Conservation (phyloP, 2,888 invertebrate species). For the Dastarcus helophoroides region DNA sequence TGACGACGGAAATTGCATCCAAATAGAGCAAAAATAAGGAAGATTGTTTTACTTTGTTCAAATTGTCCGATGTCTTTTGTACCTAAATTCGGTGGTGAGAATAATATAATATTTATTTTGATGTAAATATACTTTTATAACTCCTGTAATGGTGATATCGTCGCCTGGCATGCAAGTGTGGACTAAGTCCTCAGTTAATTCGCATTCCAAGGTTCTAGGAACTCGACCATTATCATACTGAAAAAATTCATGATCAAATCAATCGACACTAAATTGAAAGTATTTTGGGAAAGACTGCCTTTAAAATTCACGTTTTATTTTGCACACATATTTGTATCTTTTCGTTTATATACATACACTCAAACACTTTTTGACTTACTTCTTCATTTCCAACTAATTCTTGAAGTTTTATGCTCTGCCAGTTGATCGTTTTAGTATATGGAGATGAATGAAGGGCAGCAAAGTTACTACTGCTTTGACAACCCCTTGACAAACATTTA, state of each 20-base stretch:
- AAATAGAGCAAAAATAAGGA: constrained; percentile 62
- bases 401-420: constrained; percentile 73
- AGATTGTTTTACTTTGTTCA: constrained; percentile 46
- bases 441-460: constrained; percentile 51
- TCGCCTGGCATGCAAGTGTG: constrained; percentile 80
- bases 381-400: constrained; percentile 61
- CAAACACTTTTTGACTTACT: no score
- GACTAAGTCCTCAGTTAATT: constrained; percentile 72
- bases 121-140: constrained; percentile 68
- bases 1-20: constrained; percentile 65
- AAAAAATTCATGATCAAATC: constrained; percentile 19
- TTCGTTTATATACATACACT: no score
- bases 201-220: constrained; percentile 74
- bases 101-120: constrained; percentile 5
- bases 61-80: constrained; percentile 44
- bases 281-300: not conserved
- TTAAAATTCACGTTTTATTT: no score
- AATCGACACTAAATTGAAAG: not conserved
- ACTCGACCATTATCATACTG: constrained; percentile 58
- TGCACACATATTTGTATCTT: no score
- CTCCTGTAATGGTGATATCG: constrained; percentile 74
- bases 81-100: constrained; percentile 35
- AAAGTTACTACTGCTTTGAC: constrained; percentile 50
- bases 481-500: constrained; percentile 44
- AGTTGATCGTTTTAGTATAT: constrained; percentile 62